Conservation (phyloP, 2,888 invertebrate genomes). For the Hirtodrosophila duncani region DNA sequence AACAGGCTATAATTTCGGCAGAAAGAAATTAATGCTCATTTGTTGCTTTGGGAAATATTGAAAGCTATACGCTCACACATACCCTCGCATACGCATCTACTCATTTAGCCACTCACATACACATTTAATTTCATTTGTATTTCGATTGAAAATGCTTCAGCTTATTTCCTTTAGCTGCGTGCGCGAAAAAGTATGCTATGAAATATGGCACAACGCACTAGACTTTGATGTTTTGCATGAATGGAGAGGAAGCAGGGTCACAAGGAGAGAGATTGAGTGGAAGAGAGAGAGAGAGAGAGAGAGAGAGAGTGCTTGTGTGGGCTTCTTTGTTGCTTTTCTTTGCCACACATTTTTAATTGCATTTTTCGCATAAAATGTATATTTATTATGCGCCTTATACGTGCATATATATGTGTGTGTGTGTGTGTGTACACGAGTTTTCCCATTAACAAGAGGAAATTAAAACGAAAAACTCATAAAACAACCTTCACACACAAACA, state of each 20-base stretch:
- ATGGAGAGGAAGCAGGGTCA: slow-evolving; percentile 20
- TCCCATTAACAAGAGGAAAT: slow-evolving; percentile 65
- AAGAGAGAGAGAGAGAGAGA: too few species aligned
- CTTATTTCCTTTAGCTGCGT: slow-evolving; percentile 13
- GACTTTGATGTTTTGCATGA: slow-evolving; percentile 69
- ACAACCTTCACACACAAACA: slow-evolving; percentile 16
- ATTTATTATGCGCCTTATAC: slow-evolving; percentile 46
- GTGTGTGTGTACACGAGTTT: slow-evolving; percentile 25
- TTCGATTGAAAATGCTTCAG: slow-evolving; percentile 51
- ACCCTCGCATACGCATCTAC: neutral
- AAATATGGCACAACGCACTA: slow-evolving; percentile 42
- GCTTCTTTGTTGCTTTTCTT: slow-evolving; percentile 47
- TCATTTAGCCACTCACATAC: slow-evolving; percentile 5
- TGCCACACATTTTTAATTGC: slow-evolving; percentile 65
- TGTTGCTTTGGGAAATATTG: too few species aligned
- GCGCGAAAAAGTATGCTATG: slow-evolving; percentile 44
- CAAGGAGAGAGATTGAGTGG: too few species aligned
- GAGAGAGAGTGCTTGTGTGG: slow-evolving; percentile 7
- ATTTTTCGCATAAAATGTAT: slow-evolving; percentile 61
- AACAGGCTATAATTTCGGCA: too few species aligned
- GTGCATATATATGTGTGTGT: neutral
- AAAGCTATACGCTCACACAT: slow-evolving; percentile 16
- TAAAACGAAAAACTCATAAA: slow-evolving; percentile 64
- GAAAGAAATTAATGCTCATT: too few species aligned
- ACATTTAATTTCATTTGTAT: slow-evolving; percentile 59